Base-by-base conservation (phyloP, 2,797 vertebrate species). In the Pelodytes ibericus region DNA sequence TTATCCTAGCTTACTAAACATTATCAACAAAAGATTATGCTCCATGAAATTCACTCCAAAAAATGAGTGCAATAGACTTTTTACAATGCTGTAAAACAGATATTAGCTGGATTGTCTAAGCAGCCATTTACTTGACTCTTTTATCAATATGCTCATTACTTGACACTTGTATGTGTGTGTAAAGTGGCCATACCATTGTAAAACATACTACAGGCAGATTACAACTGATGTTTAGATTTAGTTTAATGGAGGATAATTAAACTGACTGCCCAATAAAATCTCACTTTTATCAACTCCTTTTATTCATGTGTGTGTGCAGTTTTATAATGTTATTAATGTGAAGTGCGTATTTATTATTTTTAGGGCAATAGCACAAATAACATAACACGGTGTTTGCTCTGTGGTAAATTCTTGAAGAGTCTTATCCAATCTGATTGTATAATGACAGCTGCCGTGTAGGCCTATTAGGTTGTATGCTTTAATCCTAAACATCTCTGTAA, bases 71-170 rank as follows among this genome's bases (percentile, higher is more conserved):
- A 74, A 88, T 87, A 88, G 86, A 86, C 81, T 80, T 89, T 91
- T 91, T 91, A 93, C 84, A 86, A 89, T 86, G 91, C 78, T 84
- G 85, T 92, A 92, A 93, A 85, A 80, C 78, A 78, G 74, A 59
- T 86, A 89, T 84, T 87, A 84, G 85, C 77, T 80, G 65, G 71
- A 84, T 82, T 89, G 83, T 87, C 82, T 86, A 77, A 51, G 79
- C 84, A 81, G 77, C 81, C 82, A 62, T 85, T 86, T 80, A 83
- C 81, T 82, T 75, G 74, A 30, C 74, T 33, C 77, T 85, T 88
- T 91, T 92, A 92, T 92, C 90, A 90, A 88, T 91, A 89, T 89
- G 87, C 87, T 88, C 83, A 88, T 91, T 87, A 90, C 88, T 87
- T 89, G 89, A 90, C 89, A 89, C 87, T 91, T 88, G 81, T 74